Conservation (phyloP, 1,140 invertebrate species). For the Musca vetustissima region DNA sequence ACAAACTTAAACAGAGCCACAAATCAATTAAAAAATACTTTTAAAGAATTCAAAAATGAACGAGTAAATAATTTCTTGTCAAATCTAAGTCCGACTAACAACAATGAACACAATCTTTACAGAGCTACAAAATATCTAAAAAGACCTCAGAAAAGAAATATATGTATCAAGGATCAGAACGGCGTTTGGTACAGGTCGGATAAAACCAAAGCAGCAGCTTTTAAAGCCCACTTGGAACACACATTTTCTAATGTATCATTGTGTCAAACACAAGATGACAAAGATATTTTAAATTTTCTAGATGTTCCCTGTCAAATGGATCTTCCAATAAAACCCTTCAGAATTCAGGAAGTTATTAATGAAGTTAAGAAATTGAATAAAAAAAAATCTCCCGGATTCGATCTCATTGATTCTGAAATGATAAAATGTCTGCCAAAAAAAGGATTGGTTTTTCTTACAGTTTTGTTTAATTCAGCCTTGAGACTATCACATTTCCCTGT, state of each 20-base stretch:
- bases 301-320: slow-evolving; percentile 13
- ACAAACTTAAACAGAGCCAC: neutral
- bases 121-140: too few relatives aligned
- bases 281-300: neutral
- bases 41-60: neutral
- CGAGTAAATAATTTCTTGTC: too few relatives aligned
- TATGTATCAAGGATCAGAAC: neutral
- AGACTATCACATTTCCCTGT: neutral
- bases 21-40: neutral
- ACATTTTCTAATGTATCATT: slow-evolving; percentile 17
- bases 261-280: neutral
- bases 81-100: too few relatives aligned
- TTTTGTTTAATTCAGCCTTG: slow-evolving; percentile 30
- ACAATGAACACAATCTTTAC: too few relatives aligned
- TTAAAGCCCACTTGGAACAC: slow-evolving; percentile 22
- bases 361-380: slow-evolving; percentile 31
- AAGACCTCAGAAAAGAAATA: too few relatives aligned
- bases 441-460: slow-evolving; percentile 22
- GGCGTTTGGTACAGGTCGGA: slow-evolving; percentile 23
- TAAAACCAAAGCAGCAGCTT: slow-evolving; percentile 24
- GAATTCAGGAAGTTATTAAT: slow-evolving; percentile 23
- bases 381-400: slow-evolving; percentile 31
- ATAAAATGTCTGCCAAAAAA: slow-evolving; percentile 29
- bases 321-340: slow-evolving; percentile 16
- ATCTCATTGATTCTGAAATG: slow-evolving; percentile 22